Evolutionary conservation across 2,797 vertebrate genomes (phyloP).

Genomic region (Strix occidentalis): DNA sequence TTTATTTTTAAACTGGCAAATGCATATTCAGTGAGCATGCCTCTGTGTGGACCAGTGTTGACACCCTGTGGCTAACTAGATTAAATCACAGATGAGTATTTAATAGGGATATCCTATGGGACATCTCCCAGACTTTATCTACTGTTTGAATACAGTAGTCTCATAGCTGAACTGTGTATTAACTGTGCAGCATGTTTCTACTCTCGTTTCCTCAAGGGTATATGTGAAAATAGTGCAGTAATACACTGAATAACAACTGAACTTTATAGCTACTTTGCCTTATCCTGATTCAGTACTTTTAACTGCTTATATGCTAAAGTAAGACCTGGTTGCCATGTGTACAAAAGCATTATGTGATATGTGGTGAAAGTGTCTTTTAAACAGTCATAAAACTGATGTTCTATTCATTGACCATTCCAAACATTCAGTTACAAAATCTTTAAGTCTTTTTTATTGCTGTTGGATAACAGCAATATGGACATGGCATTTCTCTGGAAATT

Average conservation of each 20-base stretch:
- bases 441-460: neutral
- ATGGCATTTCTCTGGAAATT: neutral
- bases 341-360: neutral
- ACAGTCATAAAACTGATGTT: neutral
- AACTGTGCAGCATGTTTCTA: neutral
- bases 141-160: neutral
- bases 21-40: conserved; percentile 1
- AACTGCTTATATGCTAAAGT: conserved; percentile 10
- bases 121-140: neutral
- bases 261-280: neutral
- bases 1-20: conserved; percentile 51
- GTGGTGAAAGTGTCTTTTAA: conserved; percentile 20
- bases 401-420: neutral
- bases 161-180: neutral
- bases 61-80: conserved; percentile 41
- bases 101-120: neutral
- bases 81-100: conserved; percentile 18
- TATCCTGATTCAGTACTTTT: neutral
- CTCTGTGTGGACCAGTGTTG: conserved; percentile 34
- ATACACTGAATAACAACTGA: conserved; percentile 9
- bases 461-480: neutral
- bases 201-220: neutral
- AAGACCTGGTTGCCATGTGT: neutral
- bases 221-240: conserved; percentile 34
- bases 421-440: conserved; percentile 5